Base-by-base conservation (phyloP, 1,140 invertebrate species). In the Drosophila pseudoananassae region DNA sequence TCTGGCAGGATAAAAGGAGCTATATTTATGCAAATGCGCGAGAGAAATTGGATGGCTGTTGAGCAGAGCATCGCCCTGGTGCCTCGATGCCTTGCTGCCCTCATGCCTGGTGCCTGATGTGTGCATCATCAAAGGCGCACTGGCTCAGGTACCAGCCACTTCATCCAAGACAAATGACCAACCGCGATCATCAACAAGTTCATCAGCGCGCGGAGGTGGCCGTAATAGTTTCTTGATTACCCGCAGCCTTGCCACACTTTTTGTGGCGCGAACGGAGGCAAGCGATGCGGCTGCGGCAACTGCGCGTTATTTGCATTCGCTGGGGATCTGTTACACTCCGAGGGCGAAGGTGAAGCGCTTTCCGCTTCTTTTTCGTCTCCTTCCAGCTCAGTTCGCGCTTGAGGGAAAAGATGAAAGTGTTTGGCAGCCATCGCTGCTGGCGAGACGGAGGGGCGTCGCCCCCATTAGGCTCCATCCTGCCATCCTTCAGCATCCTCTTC, bases 181-280 rank as follows among this genome's bases (percentile, higher is more conserved):
- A 38, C 51, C 54, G 73, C 81, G 78, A 85, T 85, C 81, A 85
- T 85, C 78, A 85, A 80, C 65, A 87, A 87, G 82, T 82, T 87
- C 74, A 88, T 85, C 78, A 83, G 60, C 71, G 54, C 8, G 52
- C 50, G 43, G 52, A 60, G 83, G 82, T 61, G 74, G 64, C 63
- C 82, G 72, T 82, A 88, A 87, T 78, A 83, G 83, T 75, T 87
- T 87, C 83, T 87, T 87, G 82, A 87, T 87, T 87, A 87, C 82
- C 82, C 83, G 75, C 83, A 85, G 71, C 74, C 69, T 82, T 75
- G 82, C 82, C 82, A 87, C 83, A 85, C 63, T 70, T 80, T 84
- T 53, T 57, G 36, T 36, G 14, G 50, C 54, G 46, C 20, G 8
- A 45, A 27, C 33, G 49, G 49, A 14, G 52, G 14, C 27, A 36